Conservation (phyloP, 2,888 invertebrate species). For the Palloptera scutellata region DNA sequence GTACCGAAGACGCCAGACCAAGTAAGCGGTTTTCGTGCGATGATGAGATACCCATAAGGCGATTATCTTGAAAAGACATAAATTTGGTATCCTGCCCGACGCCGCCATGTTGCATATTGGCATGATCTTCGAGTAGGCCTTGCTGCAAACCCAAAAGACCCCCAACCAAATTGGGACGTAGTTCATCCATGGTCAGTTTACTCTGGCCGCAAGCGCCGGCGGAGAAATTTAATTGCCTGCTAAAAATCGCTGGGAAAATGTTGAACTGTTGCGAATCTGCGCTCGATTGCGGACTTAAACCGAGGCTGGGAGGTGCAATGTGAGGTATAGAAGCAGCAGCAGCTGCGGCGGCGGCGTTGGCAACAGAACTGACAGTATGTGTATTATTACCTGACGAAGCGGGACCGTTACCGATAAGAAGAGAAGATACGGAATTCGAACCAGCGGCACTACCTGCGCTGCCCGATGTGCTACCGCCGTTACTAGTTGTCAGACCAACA, state of each 20-base stretch:
- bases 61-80: slow-evolving; percentile 66
- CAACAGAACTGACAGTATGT: slow-evolving; percentile 42
- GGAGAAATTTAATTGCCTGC: slow-evolving; percentile 85
- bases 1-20: slow-evolving; percentile 64
- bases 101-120: slow-evolving; percentile 63
- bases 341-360: slow-evolving; percentile 46
- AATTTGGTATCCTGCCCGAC: slow-evolving; percentile 64
- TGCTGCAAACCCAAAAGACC: slow-evolving; percentile 81
- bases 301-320: slow-evolving; percentile 57
- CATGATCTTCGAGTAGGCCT: slow-evolving; percentile 81
- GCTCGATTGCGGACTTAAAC: slow-evolving; percentile 63
- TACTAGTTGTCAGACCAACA: slow-evolving; percentile 40
- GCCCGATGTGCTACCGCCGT: slow-evolving; percentile 46
- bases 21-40: slow-evolving; percentile 63
- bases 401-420: slow-evolving; percentile 60
- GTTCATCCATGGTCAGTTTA: slow-evolving; percentile 83
- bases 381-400: slow-evolving; percentile 50
- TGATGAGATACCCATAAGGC: slow-evolving; percentile 63
- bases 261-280: slow-evolving; percentile 75
- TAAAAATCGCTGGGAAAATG: slow-evolving; percentile 91
- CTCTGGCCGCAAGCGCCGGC: slow-evolving; percentile 74
- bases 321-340: slow-evolving; percentile 52
- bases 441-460: slow-evolving; percentile 45
- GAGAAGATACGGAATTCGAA: slow-evolving; percentile 44
- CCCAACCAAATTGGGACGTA: slow-evolving; percentile 82